Percentiles rank a stretch among this genome's conserved stretches.
phyloP scores from a whole-genome alignment of 2,113 vertebrate genomes.

The Gnathonemus echidnorhynchus region DNA sequence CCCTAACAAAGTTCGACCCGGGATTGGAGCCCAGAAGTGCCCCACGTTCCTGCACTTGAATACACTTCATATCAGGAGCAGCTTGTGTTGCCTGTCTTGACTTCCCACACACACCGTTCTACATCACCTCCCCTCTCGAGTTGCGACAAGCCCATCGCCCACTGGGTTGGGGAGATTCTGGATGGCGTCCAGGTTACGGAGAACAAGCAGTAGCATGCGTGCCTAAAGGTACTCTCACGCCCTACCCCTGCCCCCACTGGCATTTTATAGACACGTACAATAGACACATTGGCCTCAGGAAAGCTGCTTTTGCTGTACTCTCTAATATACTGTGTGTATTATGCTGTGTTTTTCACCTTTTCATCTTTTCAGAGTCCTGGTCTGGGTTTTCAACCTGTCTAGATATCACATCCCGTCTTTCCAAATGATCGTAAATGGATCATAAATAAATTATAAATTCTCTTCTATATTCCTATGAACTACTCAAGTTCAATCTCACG shows the following conservation, averaged over 20 bases:
- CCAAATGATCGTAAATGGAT: background rate
- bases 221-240: conserved; percentile 3
- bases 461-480: background rate
- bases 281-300: background rate
- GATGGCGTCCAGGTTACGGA: background rate
- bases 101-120: background rate
- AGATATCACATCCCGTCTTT: background rate
- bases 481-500: background rate
- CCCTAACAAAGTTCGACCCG: background rate
- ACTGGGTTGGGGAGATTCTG: background rate
- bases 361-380: background rate
- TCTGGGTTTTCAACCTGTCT: background rate
- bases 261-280: background rate
- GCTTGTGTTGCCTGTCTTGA: background rate
- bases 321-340: background rate
- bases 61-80: background rate
- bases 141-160: background rate
- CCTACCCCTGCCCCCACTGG: background rate
- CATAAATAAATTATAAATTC: background rate
- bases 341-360: background rate
- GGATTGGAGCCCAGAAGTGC: background rate
- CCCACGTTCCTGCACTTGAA: background rate
- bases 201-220: background rate
- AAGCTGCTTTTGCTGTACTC: background rate
- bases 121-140: background rate